Evolutionary conservation across 2,797 vertebrate genomes (phyloP).

Genomic region (Lophotriccus pileatus): DNA sequence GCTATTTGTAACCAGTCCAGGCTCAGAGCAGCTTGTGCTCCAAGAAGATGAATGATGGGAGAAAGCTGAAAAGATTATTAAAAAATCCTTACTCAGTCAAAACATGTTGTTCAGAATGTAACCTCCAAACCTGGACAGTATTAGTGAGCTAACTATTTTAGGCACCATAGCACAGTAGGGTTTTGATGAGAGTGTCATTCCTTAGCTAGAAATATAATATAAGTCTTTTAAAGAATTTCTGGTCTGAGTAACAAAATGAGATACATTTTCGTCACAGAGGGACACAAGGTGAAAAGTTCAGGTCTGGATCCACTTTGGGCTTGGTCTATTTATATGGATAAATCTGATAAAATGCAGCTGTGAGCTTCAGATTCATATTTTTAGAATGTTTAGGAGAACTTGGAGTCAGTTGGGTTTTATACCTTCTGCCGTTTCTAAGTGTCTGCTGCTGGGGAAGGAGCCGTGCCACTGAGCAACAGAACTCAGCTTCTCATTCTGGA

Average conservation of each 20-base stretch:
- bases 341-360: conserved; percentile 64
- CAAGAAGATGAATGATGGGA: conserved; percentile 22
- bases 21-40: not conserved
- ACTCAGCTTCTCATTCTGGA: not conserved
- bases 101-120: conserved; percentile 38
- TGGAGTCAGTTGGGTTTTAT: conserved; percentile 15
- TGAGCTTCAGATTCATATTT: not conserved
- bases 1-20: conserved; percentile 7
- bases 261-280: conserved; percentile 63
- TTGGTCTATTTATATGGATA: conserved; percentile 54
- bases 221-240: conserved; percentile 55
- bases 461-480: not conserved
- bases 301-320: conserved; percentile 54
- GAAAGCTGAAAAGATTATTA: conserved; percentile 43
- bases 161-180: conserved; percentile 66
- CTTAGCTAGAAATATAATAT: conserved; percentile 52
- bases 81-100: conserved; percentile 32
- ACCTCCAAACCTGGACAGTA: conserved; percentile 45
- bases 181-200: conserved; percentile 51
- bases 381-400: conserved; percentile 29
- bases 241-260: conserved; percentile 37
- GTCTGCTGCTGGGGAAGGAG: not conserved
- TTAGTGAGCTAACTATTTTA: conserved; percentile 65
- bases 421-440: conserved; percentile 34
- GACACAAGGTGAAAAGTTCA: conserved; percentile 66